A percentile compares a stretch with the other conserved stretches of the same genome.
Evolutionary conservation across 2,113 vertebrate species (phyloP).

Genomic region (Perccottus glenii): DNA sequence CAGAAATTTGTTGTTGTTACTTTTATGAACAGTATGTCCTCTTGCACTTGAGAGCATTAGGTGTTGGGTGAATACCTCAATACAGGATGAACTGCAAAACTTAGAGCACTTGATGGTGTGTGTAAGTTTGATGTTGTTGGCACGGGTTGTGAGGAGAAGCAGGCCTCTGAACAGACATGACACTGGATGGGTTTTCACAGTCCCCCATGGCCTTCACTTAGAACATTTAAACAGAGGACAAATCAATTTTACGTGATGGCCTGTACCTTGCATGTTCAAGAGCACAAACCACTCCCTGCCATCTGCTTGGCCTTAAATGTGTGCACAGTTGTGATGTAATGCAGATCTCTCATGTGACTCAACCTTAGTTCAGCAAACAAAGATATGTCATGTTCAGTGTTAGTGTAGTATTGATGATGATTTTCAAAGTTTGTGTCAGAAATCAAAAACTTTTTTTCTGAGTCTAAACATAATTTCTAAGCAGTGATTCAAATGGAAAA

Average conservation of each 20-base stretch:
- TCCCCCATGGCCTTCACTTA: slow-evolving; percentile 27
- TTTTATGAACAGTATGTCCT: slow-evolving; percentile 13
- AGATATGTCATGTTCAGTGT: slow-evolving; percentile 30
- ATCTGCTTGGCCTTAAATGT: slow-evolving; percentile 40
- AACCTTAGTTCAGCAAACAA: slow-evolving; percentile 39
- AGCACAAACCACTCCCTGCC: slow-evolving; percentile 54
- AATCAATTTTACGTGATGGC: slow-evolving; percentile 23
- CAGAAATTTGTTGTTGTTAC: slow-evolving; percentile 11
- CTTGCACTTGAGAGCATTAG: slow-evolving; percentile 5
- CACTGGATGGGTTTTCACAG: slow-evolving; percentile 39
- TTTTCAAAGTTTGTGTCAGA: slow-evolving; percentile 34
- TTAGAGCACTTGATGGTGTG: slow-evolving; percentile 23
- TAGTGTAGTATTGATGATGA: slow-evolving; percentile 51
- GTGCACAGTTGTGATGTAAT: slow-evolving; percentile 58
- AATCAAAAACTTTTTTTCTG: slow-evolving; percentile 2
- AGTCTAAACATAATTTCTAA: slow-evolving; percentile 32
- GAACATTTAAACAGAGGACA: slow-evolving; percentile 12
- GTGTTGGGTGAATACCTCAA: slow-evolving; percentile 23
- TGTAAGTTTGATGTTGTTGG: slow-evolving; percentile 47
- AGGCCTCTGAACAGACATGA: slow-evolving; percentile 24
- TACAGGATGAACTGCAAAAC: slow-evolving; percentile 36
- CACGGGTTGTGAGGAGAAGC: slow-evolving; percentile 43
- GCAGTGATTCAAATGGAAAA: slow-evolving; percentile 62
- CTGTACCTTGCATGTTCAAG: slow-evolving; percentile 43
- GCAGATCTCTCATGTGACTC: slow-evolving; percentile 42